Conservation (phyloP, 2,888 invertebrate species). For the Diplazon laetatorius region DNA sequence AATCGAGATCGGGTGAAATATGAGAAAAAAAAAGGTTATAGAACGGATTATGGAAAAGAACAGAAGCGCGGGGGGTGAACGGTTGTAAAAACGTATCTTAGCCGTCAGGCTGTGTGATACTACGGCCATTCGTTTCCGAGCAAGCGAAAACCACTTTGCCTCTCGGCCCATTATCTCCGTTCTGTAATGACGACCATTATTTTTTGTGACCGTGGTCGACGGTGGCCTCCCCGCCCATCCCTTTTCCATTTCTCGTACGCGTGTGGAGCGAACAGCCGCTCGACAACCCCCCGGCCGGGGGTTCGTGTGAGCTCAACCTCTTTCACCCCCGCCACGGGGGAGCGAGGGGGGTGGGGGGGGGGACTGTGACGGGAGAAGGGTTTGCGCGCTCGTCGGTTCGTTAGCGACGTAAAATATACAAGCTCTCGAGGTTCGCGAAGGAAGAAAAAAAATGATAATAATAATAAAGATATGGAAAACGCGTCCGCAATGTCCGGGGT, state of each 20-base stretch:
- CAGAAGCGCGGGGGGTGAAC: constrained; percentile 34
- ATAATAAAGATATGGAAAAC: constrained; percentile 1
- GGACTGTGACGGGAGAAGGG: too few relatives aligned
- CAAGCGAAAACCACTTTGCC: constrained; percentile 57
- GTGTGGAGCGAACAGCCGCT: constrained; percentile 32
- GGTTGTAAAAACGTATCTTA: constrained; percentile 53
- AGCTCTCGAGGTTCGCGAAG: constrained; percentile 26
- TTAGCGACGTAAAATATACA: constrained; percentile 59
- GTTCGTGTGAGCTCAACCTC: constrained; percentile 56
- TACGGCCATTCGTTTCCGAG: constrained; percentile 5
- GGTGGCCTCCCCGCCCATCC: constrained; percentile 38
- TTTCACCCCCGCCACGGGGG: constrained; percentile 30
- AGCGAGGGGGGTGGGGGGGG: constrained; percentile 23
- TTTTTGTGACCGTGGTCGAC: constrained; percentile 73
- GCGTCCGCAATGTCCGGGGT: constrained; percentile 45
- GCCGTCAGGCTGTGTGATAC: constrained; percentile 35
- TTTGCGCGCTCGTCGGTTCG: constrained; percentile 52
- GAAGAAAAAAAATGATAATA: constrained; percentile 31
- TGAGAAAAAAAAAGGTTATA: constrained; percentile 2
- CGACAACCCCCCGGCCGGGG: constrained; percentile 28
- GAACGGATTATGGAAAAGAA: constrained; percentile 48
- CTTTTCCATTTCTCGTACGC: constrained; percentile 32
- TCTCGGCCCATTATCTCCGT: constrained; percentile 73
- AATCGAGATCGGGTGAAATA: not conserved
- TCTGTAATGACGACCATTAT: constrained; percentile 78